Conservation (phyloP, 2,888 invertebrate species). For the Caenorhabditis becei region DNA sequence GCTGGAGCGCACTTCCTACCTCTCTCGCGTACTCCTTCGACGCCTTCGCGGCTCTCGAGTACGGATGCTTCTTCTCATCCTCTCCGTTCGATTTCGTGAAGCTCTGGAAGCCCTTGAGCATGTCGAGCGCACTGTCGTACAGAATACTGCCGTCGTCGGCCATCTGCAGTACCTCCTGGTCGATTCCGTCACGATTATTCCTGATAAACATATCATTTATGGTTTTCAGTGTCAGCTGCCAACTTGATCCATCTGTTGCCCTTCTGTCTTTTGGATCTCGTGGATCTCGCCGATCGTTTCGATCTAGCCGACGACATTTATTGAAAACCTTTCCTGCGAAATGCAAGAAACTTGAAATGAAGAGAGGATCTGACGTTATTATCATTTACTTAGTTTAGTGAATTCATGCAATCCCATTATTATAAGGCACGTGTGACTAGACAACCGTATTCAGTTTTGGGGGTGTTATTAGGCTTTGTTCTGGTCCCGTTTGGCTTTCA, state of each 20-base stretch:
- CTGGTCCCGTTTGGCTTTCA: conserved; percentile 53
- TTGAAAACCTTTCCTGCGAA: background rate
- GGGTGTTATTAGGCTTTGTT: conserved; percentile 6
- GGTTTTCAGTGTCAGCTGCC: too few species aligned
- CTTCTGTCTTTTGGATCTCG: conserved; percentile 5
- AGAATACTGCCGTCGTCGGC: conserved; percentile 5
- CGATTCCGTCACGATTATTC: background rate
- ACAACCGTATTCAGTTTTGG: conserved; percentile 8
- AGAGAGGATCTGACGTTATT: background rate
- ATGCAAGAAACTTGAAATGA: conserved; percentile 1
- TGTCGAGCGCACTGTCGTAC: background rate
- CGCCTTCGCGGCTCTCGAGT: background rate
- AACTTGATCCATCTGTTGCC: conserved; percentile 4
- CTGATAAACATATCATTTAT: background rate
- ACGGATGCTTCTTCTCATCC: conserved; percentile 11
- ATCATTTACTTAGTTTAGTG: too few species aligned
- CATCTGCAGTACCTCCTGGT: background rate
- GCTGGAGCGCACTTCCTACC: background rate
- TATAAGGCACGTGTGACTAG: conserved; percentile 24
- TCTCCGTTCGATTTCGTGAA: background rate
- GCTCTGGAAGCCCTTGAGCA: conserved; percentile 5
- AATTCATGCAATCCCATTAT: too few species aligned
- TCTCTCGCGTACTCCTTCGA: background rate
- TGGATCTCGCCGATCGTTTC: background rate
- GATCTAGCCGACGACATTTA: conserved; percentile 21